Evolutionary conservation across 2,113 vertebrate species (phyloP).

Genomic region (Pleuronectes platessa): DNA sequence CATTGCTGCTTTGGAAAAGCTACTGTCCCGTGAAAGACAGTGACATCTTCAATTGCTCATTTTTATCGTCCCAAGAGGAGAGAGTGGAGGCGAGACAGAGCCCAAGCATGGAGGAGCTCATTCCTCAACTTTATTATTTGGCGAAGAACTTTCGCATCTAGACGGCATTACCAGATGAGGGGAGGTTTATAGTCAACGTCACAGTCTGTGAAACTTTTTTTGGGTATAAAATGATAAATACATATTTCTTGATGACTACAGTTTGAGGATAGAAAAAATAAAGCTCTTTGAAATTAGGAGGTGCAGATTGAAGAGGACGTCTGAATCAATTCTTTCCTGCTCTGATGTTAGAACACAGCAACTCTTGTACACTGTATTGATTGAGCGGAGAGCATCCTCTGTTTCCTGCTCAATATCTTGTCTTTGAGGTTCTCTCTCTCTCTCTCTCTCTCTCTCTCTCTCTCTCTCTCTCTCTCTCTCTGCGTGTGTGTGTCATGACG

Average conservation of each 20-base stretch:
- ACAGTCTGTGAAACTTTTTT: constrained; percentile 26
- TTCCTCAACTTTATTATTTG: constrained; percentile 62
- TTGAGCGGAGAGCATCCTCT: neutral
- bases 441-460: too few species aligned
- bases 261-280: neutral
- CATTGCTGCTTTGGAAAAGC: constrained; percentile 40
- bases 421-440: too few species aligned
- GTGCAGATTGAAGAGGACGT: neutral
- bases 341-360: constrained; percentile 31
- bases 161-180: constrained; percentile 47
- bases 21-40: constrained; percentile 59
- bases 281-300: constrained; percentile 3
- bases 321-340: neutral
- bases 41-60: constrained; percentile 10
- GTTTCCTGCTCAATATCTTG: constrained; percentile 15
- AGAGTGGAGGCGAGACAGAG: constrained; percentile 37
- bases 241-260: constrained; percentile 5
- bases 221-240: neutral
- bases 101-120: constrained; percentile 24
- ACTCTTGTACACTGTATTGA: constrained; percentile 17
- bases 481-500: neutral
- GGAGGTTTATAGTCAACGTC: constrained; percentile 21
- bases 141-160: constrained; percentile 38
- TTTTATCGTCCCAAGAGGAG: constrained; percentile 53
- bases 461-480: neutral